Base-by-base conservation (phyloP, 2,888 invertebrate species). In the Ormia ochracea region DNA sequence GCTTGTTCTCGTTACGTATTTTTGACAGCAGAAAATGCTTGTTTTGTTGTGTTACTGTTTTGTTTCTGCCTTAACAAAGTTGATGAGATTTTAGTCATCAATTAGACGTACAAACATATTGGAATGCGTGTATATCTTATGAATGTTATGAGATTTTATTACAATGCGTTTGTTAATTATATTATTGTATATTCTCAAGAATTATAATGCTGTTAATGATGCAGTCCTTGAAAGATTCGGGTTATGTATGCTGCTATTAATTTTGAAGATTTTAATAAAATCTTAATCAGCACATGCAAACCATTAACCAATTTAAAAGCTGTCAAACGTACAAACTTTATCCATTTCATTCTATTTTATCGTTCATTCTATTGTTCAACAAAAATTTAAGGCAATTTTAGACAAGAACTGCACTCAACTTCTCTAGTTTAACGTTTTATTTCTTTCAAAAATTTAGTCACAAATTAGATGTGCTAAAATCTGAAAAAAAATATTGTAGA, bases 1-100 rank as follows among this genome's bases (percentile, higher is more conserved):
- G 28, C 38, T 69, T 76, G n/a, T 69, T 52, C n/a, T 43, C 10
- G 17, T 41, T 52, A 17, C 4, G 50, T 72, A 48, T 65, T 65
- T 75, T 68, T 14, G 17, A 38, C 17, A 36, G 36, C 19, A 43
- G 45, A 54, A 52, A 59, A 26, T 2, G 10, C 17, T 38, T 43
- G 4, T 43, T 19, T 59, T 43, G 31, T 4, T 66, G 10, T 26
- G n/a, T 21, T 54, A n/a, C 52, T 23, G 38, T 1, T 61, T n/a
- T 33, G 31, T 31, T 41, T 61, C 33, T 45, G 31, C 12, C n/a
- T 17, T 45, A 50, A 21, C 14, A 26, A 45, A 52, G 1, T 28
- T 19, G 50, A 56, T 54, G 43, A 6, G 21, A 5, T 68, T 66
- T 21, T 9, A 23, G 10, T 66, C 26, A n/a, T 38, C 52, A 41